A percentile compares a stretch with the other conserved stretches of the same genome.
Conservation (phyloP, 2,113 vertebrate genomes). For the Herpailurus yagouaroundi region DNA sequence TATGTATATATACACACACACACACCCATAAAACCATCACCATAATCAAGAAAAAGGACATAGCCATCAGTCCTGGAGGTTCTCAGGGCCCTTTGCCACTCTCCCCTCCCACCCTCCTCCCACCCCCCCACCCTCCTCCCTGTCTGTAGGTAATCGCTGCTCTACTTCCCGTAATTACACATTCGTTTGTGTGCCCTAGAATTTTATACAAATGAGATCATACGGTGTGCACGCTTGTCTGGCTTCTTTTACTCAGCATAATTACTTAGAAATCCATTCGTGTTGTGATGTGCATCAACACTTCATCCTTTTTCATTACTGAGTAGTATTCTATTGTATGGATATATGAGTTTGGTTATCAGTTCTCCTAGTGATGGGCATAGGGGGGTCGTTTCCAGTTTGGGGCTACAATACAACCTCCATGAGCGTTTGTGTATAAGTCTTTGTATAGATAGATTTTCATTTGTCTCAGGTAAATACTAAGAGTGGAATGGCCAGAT, state of each 20-base stretch:
- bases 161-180: not conserved
- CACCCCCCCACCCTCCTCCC: not conserved
- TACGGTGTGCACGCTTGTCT: not conserved
- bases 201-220: not conserved
- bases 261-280: not conserved
- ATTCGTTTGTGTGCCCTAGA: not conserved
- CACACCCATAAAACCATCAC: not conserved
- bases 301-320: not conserved
- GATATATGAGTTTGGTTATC: not conserved
- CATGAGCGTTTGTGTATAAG: not conserved
- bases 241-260: not conserved
- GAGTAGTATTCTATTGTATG: not conserved
- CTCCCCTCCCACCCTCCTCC: too few species aligned
- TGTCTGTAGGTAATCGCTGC: not conserved
- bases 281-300: not conserved
- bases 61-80: not conserved
- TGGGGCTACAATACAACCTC: not conserved
- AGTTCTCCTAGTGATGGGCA: not conserved
- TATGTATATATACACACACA: not conserved
- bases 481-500: not conserved
- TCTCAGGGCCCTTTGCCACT: not conserved
- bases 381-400: not conserved
- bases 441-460: not conserved
- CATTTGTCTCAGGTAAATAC: not conserved
- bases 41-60: not conserved